Evolutionary conservation across 2,113 vertebrate species (phyloP), one percentile per base, ranked within the genome.

Genomic region (Mionectes macconnelli): DNA sequence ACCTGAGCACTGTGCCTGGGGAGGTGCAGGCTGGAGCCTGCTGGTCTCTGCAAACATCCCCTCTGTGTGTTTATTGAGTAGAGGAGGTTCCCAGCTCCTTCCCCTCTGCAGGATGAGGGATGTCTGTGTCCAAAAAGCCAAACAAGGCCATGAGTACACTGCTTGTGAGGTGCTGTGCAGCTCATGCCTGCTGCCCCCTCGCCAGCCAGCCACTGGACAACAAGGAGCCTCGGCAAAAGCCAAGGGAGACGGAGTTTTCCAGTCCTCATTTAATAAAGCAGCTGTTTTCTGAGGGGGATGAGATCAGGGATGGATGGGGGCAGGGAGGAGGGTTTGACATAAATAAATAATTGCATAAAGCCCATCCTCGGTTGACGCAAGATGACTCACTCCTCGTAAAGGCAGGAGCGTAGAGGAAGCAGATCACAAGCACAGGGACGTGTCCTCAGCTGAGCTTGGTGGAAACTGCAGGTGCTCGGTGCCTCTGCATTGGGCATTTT

Each of bases 321-420:
- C 37, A 55, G 89, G 81, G 82, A 87, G 75, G 66, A 93, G 91
- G 37, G 62, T 42, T 85, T 60, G 78, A 68, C 89, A 96, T 92
- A 87, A 95, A 81, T 90, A 93, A 96, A 90, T 92, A 95, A 94
- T 69, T 87, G 84, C 91, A 67, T 37, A n/a, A 72, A 94, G 78
- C 80, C 74, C 84, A 62, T 82, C 69, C 57, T 87, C 44, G 6
- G 86, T 1, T 94, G 92, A 80, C 25, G 30, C 94, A 89, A 45
- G 89, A 93, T 96, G 95, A 94, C n/a, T 95, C 91, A 79, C 69
- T 53, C 10, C 77, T 87, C 5, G 2, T 40, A 64, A 79, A 84
- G 62, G 93, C 89, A 8, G 6, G 59, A 44, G 55, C 27, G 1
- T 4, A 49, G 59, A n/a, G 47, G 21, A 82, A 86, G 86, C 60